Evolutionary conservation across 2,888 invertebrate genomes (phyloP).

Genomic region (Phragmatobia fuliginosa): DNA sequence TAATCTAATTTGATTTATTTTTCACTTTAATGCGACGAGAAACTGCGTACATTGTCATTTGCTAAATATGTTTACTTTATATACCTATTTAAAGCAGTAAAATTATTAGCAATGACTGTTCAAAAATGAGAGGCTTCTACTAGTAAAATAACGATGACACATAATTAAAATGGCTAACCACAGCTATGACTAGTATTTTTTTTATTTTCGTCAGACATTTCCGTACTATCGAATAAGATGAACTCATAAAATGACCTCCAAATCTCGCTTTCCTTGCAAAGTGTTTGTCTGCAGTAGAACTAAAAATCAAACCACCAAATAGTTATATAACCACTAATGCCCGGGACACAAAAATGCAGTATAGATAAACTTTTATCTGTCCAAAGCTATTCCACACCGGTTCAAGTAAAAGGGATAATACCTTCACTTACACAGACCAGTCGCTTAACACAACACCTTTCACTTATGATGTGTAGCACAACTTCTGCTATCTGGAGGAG

Average conservation of each 20-base stretch:
- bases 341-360: neutral
- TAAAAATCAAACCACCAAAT: neutral
- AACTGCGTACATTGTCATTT: too few species aligned
- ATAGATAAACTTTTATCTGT: neutral
- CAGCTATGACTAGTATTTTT: neutral
- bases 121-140: neutral
- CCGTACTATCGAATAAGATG: neutral
- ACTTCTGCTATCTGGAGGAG: slow-evolving; percentile 13
- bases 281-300: neutral
- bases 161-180: neutral
- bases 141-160: neutral
- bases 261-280: neutral
- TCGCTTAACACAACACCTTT: slow-evolving; percentile 40
- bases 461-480: slow-evolving; percentile 36
- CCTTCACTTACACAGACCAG: slow-evolving; percentile 41
- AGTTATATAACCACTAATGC: neutral
- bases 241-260: neutral
- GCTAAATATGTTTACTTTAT: too few species aligned
- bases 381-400: slow-evolving; percentile 29
- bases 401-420: slow-evolving; percentile 49
- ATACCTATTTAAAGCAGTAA: too few species aligned
- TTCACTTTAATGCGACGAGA: neutral
- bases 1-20: too few species aligned
- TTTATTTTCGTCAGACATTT: neutral
- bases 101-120: neutral